A percentile compares a stretch with the other conserved stretches of the same genome.
phyloP scores from a whole-genome alignment of 2,888 invertebrate species.

The Rambutsinella grinnellia region DNA sequence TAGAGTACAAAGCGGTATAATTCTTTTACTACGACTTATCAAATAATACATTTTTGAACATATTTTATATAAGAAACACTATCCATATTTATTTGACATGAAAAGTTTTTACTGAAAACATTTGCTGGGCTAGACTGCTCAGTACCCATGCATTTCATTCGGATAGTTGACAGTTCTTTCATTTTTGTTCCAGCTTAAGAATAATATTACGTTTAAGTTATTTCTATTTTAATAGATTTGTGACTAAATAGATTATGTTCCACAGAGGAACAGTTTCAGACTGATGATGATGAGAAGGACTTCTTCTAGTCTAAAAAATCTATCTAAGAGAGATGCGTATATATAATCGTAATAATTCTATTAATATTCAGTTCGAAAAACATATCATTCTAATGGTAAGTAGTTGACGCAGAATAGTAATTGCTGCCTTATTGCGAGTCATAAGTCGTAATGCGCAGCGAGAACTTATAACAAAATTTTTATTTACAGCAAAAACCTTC shows the following conservation, averaged over 20 bases:
- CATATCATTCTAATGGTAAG: conserved; percentile 6
- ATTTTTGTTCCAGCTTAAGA: too few relatives aligned
- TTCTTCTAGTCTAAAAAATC: conserved; percentile 15
- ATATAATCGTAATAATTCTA: conserved; percentile 2
- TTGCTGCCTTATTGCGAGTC: conserved; percentile 5
- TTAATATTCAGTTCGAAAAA: conserved; percentile 43
- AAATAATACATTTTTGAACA: conserved; percentile 23
- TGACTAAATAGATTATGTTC: conserved; percentile 46
- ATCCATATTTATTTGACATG: too few relatives aligned
- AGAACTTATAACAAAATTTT: conserved; percentile 16
- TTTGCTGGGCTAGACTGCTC: too few relatives aligned
- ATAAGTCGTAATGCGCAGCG: not conserved
- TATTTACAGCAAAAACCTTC: not conserved
- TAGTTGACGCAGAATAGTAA: conserved; percentile 23
- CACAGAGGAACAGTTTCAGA: conserved; percentile 44
- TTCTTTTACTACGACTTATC: conserved; percentile 28
- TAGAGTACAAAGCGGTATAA: conserved; percentile 38
- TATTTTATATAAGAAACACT: too few relatives aligned
- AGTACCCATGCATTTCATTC: too few relatives aligned
- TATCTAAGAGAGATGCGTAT: conserved; percentile 42
- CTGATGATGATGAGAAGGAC: conserved; percentile 49
- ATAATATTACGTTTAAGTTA: too few relatives aligned
- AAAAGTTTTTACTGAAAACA: too few relatives aligned
- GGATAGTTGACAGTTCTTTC: too few relatives aligned
- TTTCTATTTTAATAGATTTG: conserved; percentile 27